These are phyloP conservation scores for Anaspis maculata DNA, from an alignment of 2,888 invertebrate genomes.

Conservation along the genomic window DNA sequence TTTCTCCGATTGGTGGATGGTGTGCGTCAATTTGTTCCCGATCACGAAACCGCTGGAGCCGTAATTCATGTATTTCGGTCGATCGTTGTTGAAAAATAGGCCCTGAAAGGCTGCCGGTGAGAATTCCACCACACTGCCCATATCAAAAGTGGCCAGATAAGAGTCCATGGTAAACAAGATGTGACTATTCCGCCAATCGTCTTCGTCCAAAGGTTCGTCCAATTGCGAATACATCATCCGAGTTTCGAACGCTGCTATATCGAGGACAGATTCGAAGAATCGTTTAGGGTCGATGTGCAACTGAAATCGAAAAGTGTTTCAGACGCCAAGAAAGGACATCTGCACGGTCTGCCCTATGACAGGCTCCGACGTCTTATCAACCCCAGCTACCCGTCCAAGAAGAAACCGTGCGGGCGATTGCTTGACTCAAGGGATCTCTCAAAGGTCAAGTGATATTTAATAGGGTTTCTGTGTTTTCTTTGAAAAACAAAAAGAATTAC, in stretches of 20 bases:
- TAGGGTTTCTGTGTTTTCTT: not conserved
- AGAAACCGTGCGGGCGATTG: no score
- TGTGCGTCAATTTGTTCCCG: slow-evolving; percentile 81
- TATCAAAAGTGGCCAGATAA: slow-evolving; percentile 32
- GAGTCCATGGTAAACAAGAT: slow-evolving; percentile 46
- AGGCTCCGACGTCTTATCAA: no score
- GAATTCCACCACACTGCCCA: slow-evolving; percentile 48
- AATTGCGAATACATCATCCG: slow-evolving; percentile 58
- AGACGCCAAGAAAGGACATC: no score
- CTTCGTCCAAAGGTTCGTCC: slow-evolving; percentile 45
- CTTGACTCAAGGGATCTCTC: no score
- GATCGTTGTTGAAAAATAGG: slow-evolving; percentile 72
- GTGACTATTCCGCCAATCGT: slow-evolving; percentile 46
- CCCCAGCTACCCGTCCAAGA: no score
- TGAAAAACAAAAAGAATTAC: slow-evolving; percentile 35
- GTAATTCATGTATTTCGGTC: slow-evolving; percentile 81
- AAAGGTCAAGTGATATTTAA: not conserved
- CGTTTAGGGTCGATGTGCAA: no score
- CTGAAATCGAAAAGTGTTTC: no score
- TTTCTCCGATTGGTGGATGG: slow-evolving; percentile 75
- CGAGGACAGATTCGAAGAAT: slow-evolving; percentile 37
- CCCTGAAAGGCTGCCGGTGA: slow-evolving; percentile 85
- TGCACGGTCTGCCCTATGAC: no score
- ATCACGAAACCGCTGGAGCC: slow-evolving; percentile 80
- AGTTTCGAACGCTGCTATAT: slow-evolving; percentile 46